Conservation (phyloP, 2,888 invertebrate species). For the Temnothorax rugatulus region DNA sequence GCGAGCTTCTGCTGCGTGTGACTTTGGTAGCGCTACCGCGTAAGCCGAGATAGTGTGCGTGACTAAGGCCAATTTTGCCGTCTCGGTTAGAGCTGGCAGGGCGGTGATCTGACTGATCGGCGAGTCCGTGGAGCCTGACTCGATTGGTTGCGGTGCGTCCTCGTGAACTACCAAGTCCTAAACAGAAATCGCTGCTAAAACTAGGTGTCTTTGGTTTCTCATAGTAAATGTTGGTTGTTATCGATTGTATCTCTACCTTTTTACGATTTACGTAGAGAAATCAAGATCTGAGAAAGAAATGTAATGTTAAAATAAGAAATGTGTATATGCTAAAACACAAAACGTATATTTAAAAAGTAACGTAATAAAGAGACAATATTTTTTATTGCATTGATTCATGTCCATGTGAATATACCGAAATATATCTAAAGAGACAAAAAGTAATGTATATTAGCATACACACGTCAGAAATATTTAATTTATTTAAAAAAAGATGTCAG, state of each 20-base stretch:
- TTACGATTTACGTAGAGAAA: not conserved
- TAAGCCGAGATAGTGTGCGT: conserved; percentile 96
- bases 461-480: not conserved
- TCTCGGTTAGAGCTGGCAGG: conserved; percentile 84
- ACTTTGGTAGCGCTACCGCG: conserved; percentile 93
- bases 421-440: not conserved
- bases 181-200: not conserved
- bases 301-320: not conserved
- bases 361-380: not conserved
- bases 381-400: not conserved
- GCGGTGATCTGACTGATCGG: conserved; percentile 80
- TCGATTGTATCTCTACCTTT: too few relatives aligned
- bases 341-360: not conserved
- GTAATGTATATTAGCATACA: not conserved
- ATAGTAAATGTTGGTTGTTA: not conserved
- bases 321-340: not conserved
- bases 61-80: conserved; percentile 90
- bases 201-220: not conserved
- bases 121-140: conserved; percentile 88
- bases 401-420: not conserved
- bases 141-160: conserved; percentile 82
- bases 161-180: conserved; percentile 85
- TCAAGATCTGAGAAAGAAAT: not conserved
- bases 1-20: conserved; percentile 93
- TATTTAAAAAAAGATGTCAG: not conserved